These are phyloP conservation scores for Coreius guichenoti DNA, from an alignment of 2,797 vertebrate species.

Conservation along the genomic window DNA sequence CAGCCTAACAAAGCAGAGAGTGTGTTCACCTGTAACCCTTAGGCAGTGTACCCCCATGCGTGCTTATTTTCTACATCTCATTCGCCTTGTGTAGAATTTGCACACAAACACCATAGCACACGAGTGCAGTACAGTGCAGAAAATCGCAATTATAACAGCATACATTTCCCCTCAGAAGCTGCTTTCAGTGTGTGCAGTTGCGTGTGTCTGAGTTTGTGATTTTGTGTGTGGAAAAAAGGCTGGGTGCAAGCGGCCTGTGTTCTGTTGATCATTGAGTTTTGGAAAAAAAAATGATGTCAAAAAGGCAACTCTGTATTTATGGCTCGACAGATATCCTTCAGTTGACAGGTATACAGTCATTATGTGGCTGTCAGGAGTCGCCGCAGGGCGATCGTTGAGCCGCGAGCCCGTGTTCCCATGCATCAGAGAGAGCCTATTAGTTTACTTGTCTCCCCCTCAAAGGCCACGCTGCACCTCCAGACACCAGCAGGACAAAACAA, in stretches of 20 bases:
- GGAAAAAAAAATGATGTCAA: slow-evolving; percentile 78
- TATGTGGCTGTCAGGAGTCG: slow-evolving; percentile 85
- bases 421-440: slow-evolving; percentile 84
- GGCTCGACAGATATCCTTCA: slow-evolving; percentile 85
- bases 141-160: slow-evolving; percentile 78
- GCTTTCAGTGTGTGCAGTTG: slow-evolving; percentile 60
- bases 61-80: slow-evolving; percentile 28
- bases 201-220: slow-evolving; percentile 26
- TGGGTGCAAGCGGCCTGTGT: slow-evolving; percentile 62
- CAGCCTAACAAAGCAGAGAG: slow-evolving; percentile 72
- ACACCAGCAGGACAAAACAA: slow-evolving; percentile 86
- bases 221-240: slow-evolving; percentile 54
- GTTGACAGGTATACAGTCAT: slow-evolving; percentile 88
- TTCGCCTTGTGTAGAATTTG: slow-evolving; percentile 29
- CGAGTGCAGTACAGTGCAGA: slow-evolving; percentile 68
- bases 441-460: slow-evolving; percentile 86
- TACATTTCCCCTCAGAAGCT: slow-evolving; percentile 70
- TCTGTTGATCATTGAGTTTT: slow-evolving; percentile 79
- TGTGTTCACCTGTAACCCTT: slow-evolving; percentile 78
- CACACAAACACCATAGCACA: slow-evolving; percentile 72
- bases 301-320: slow-evolving; percentile 88
- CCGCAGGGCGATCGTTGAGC: slow-evolving; percentile 75
- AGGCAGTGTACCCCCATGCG: slow-evolving; percentile 72
- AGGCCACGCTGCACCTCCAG: slow-evolving; percentile 81
- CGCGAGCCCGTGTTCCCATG: slow-evolving; percentile 80